phyloP scores from a whole-genome alignment of 2,797 vertebrate species.

The Micrastur ruficollis region DNA sequence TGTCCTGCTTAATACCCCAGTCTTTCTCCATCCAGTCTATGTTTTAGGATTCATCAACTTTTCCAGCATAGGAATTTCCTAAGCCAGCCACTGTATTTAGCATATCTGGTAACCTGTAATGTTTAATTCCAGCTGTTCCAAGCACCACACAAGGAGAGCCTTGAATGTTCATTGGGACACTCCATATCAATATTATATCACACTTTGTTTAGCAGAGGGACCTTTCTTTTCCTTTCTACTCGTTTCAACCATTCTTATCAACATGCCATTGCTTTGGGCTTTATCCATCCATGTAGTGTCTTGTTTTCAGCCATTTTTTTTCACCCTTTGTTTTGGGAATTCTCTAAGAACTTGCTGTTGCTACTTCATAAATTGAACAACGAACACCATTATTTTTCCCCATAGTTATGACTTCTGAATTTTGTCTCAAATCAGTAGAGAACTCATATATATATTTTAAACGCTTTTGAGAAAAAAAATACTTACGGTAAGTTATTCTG shows the following conservation, averaged over 20 bases:
- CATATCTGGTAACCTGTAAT: background rate
- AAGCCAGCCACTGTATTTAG: background rate
- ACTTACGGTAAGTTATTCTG: background rate
- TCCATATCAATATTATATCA: background rate
- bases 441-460: background rate
- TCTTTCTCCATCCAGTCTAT: background rate
- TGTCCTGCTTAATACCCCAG: background rate
- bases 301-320: background rate
- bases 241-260: background rate
- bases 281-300: background rate
- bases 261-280: background rate
- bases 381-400: background rate
- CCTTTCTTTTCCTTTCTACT: background rate
- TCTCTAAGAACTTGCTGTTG: background rate
- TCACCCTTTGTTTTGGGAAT: background rate
- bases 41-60: background rate
- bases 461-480: background rate
- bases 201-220: accelerated
- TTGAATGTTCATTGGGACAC: background rate
- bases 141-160: background rate
- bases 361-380: background rate
- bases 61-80: background rate
- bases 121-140: background rate
- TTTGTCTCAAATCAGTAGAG: background rate
- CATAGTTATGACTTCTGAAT: background rate